Base-by-base conservation (phyloP, 2,113 vertebrate species). In the Orcinus orca region DNA sequence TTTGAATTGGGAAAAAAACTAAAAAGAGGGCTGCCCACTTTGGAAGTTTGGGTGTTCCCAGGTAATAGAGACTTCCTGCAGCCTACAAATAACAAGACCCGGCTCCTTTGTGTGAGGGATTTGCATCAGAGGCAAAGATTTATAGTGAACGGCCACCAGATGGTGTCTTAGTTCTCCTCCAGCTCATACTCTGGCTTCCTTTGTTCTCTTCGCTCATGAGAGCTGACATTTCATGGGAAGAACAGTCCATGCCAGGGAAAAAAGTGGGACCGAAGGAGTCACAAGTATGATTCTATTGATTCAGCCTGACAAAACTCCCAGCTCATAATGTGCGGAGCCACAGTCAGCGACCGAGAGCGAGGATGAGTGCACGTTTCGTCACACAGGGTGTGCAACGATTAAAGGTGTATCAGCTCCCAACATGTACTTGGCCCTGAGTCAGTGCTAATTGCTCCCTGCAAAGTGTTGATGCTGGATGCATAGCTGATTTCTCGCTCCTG, bases 91-190 rank as follows among this genome's bases (percentile, higher is more conserved):
- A 93, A 82, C 50, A 82, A 76, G 60, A 7, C 36, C 3, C 0
- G 36, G 23, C 47, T 88, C 29, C 63, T 96, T 89, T 55, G 95
- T 87, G 65, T 38, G 1, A 47, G 41, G 36, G 73, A 53, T 77
- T 77, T 90, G 90, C 79, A 65, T 50, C 11, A 1, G 33, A 85
- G 83, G 50, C 65, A 83, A 84, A 86, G 95, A 96, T 94, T 95
- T 96, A 84, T 85, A 81, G 88, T 6, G 36, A 93, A n/a, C 0
- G 71, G 93, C 97, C 98, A 97, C 92, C 97, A 97, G 98, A 79
- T 88, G 97, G 95, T 77, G 97, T 58, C 80, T 95, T 70, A 15
- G 93, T 47, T 74, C 82, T 47, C 83, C 67, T 38, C 36, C 11
- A 50, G 38, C 70, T n/a, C 33, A 62, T 33, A 10, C 4, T 14